Percentiles rank a stretch among this genome's conserved stretches.
phyloP scores from a whole-genome alignment of 1,140 invertebrate genomes.

The Phthorimaea operculella region DNA sequence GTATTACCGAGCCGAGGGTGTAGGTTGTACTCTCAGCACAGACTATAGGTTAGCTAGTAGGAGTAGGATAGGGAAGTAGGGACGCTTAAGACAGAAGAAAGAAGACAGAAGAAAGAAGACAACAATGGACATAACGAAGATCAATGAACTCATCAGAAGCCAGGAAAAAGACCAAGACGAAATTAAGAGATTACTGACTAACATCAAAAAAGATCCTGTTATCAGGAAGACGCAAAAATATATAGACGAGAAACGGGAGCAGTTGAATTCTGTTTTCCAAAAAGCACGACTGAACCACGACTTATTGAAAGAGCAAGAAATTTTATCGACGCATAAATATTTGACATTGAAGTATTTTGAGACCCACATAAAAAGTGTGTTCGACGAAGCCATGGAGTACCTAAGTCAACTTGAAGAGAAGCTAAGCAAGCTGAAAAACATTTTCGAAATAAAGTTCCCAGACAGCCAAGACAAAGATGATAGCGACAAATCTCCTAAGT shows the following conservation, averaged over 20 bases:
- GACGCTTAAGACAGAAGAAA: conserved; percentile 5
- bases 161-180: conserved; percentile 3
- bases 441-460: neutral
- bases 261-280: neutral
- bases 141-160: conserved; percentile 5
- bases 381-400: neutral
- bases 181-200: neutral
- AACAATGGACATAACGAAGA: conserved; percentile 6
- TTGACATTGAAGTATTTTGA: conserved; percentile 4
- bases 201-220: conserved; percentile 4
- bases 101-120: neutral
- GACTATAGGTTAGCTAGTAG: neutral
- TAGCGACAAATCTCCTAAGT: neutral
- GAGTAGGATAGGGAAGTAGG: conserved; percentile 4
- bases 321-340: conserved; percentile 3
- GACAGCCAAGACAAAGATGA: neutral
- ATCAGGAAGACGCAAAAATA: conserved; percentile 5
- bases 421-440: neutral
- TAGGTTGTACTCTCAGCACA: too few species aligned
- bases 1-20: too few species aligned
- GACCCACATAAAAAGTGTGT: neutral
- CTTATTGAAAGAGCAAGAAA: conserved; percentile 1
- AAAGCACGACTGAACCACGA: conserved; percentile 3
- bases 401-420: neutral
- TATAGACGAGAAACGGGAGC: neutral